These are phyloP conservation scores for Anthophora plumipes DNA, from an alignment of 2,888 invertebrate species.

Conservation along the genomic window DNA sequence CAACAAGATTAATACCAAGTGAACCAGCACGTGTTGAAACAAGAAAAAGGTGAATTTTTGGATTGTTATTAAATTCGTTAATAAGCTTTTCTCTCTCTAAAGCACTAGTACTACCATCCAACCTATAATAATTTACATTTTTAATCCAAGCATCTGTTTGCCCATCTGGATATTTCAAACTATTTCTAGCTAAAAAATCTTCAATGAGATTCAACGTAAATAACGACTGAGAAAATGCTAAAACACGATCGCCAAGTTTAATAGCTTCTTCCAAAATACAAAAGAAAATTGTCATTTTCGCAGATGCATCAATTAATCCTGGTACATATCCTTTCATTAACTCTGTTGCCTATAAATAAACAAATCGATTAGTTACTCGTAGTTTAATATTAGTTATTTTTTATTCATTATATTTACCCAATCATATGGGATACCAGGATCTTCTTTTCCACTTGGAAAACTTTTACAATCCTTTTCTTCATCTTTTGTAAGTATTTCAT, in stretches of 20 bases:
- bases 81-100: slow-evolving; percentile 97
- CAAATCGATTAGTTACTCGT: slow-evolving; percentile 6
- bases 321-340: slow-evolving; percentile 94
- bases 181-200: slow-evolving; percentile 92
- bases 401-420: slow-evolving; percentile 86
- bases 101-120: slow-evolving; percentile 98
- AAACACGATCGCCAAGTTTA: slow-evolving; percentile 93
- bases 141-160: slow-evolving; percentile 92
- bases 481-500: slow-evolving; percentile 84
- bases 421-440: slow-evolving; percentile 94
- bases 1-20: slow-evolving; percentile 98
- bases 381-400: slow-evolving; percentile 3
- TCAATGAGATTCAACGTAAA: slow-evolving; percentile 98
- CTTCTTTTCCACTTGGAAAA: slow-evolving; percentile 87
- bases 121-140: slow-evolving; percentile 94
- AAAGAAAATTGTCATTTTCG: slow-evolving; percentile 97
- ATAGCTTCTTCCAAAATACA: slow-evolving; percentile 96
- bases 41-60: slow-evolving; percentile 94
- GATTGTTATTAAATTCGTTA: slow-evolving; percentile 97
- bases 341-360: slow-evolving; percentile 88
- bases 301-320: slow-evolving; percentile 96
- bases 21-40: slow-evolving; percentile 99
- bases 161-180: slow-evolving; percentile 86
- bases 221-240: slow-evolving; percentile 98
- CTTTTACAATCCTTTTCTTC: slow-evolving; percentile 87